Evolutionary conservation across 2,113 vertebrate species (phyloP).

Genomic region (Perccottus glenii): DNA sequence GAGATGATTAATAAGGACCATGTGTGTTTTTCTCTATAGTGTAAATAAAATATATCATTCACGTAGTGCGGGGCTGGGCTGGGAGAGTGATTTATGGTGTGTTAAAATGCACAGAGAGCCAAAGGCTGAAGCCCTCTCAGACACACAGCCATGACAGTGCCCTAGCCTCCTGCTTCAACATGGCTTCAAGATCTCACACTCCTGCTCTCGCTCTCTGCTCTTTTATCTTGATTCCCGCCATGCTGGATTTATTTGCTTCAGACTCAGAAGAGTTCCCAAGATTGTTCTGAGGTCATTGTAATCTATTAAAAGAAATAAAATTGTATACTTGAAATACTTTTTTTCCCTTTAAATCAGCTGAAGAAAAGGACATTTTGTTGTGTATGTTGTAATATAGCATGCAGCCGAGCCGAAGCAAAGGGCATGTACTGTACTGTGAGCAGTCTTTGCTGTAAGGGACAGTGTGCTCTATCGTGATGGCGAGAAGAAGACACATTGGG

Average conservation of each 20-base stretch:
- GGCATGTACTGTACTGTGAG: slow-evolving; percentile 18
- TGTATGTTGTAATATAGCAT: not conserved
- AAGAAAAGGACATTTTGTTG: too few relatives aligned
- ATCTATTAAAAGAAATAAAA: slow-evolving; percentile 54
- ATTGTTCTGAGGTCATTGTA: slow-evolving; percentile 69
- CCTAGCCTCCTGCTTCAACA: slow-evolving; percentile 69
- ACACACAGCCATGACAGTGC: slow-evolving; percentile 78
- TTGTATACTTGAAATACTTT: not conserved
- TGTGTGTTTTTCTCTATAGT: slow-evolving; percentile 85
- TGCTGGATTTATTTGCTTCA: slow-evolving; percentile 72
- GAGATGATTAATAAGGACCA: slow-evolving; percentile 89
- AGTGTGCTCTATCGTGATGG: slow-evolving; percentile 59
- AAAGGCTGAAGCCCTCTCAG: slow-evolving; percentile 82
- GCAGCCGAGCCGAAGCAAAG: slow-evolving; percentile 9
- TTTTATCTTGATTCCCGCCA: slow-evolving; percentile 68
- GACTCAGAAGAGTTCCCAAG: slow-evolving; percentile 63
- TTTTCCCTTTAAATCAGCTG: too few relatives aligned
- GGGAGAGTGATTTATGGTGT: slow-evolving; percentile 84
- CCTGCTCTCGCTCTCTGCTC: slow-evolving; percentile 59
- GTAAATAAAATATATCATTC: slow-evolving; percentile 95
- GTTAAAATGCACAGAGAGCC: slow-evolving; percentile 84
- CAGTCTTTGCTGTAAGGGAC: slow-evolving; percentile 31
- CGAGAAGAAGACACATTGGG: slow-evolving; percentile 76
- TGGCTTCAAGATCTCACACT: slow-evolving; percentile 69
- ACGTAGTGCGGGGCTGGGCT: slow-evolving; percentile 80